Percentiles rank a stretch among this genome's conserved stretches.
These are phyloP conservation scores for Agrochola lota DNA, from an alignment of 2,888 invertebrate genomes.

Conservation along the genomic window DNA sequence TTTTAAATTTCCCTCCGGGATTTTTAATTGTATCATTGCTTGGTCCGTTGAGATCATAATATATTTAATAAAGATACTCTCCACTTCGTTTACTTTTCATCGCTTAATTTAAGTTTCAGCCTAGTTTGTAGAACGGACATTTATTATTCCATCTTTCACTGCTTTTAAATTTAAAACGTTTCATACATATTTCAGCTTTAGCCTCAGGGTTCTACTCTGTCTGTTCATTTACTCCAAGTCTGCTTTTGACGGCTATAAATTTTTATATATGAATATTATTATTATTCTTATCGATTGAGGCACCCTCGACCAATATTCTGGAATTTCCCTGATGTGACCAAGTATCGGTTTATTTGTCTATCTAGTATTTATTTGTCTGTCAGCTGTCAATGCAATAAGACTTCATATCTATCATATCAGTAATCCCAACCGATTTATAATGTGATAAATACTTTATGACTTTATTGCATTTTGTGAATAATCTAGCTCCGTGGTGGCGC, in stretches of 20 bases:
- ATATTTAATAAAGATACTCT: not conserved
- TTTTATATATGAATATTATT: not conserved
- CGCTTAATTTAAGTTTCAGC: constrained; percentile 23
- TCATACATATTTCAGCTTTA: constrained; percentile 21
- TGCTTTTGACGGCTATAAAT: constrained; percentile 12
- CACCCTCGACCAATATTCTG: constrained; percentile 1
- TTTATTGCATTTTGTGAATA: constrained; percentile 27
- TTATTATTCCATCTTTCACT: constrained; percentile 43
- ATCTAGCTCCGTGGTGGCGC: constrained; percentile 15
- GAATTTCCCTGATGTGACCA: constrained; percentile 18
- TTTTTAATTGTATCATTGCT: not conserved
- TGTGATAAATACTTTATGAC: constrained; percentile 30
- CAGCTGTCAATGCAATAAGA: constrained; percentile 27
- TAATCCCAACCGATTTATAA: constrained; percentile 44
- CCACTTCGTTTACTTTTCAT: constrained; percentile 29
- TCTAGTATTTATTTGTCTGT: constrained; percentile 31
- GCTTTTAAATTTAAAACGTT: constrained; percentile 32
- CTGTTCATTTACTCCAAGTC: constrained; percentile 19
- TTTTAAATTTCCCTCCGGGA: not conserved
- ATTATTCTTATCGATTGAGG: constrained; percentile 11
- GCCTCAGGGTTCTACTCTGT: constrained; percentile 16
- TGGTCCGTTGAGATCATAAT: not conserved
- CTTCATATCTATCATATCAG: constrained; percentile 19
- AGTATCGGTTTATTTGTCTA: constrained; percentile 33
- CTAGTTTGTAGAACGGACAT: constrained; percentile 28